Conservation (phyloP, 1,140 invertebrate genomes). For the Subanguina moxae region DNA sequence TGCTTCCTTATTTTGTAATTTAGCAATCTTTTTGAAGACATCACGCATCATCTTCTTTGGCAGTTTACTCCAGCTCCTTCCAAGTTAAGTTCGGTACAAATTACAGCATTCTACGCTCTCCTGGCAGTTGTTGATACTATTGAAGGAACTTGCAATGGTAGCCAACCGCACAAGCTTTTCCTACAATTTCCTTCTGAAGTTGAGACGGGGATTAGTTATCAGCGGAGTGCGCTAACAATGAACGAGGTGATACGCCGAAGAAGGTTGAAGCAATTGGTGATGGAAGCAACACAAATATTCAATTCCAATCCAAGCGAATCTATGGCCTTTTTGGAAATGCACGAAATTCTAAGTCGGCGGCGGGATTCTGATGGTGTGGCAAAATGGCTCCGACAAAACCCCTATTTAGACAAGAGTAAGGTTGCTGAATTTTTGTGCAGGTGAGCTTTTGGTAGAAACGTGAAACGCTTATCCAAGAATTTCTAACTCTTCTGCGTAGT, state of each 20-base stretch:
- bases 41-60: constrained; percentile 66
- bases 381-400: constrained; percentile 83
- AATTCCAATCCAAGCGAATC: constrained; percentile 52
- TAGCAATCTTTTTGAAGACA: background rate
- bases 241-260: background rate
- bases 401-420: constrained; percentile 88
- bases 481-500: no score
- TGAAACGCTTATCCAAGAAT: no score
- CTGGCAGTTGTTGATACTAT: constrained; percentile 84
- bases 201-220: background rate
- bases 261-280: constrained; percentile 46
- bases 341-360: constrained; percentile 73
- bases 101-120: constrained; percentile 84
- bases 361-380: constrained; percentile 78
- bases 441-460: background rate
- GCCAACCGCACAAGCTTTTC: background rate
- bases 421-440: constrained; percentile 90
- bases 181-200: no score
- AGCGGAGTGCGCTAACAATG: background rate
- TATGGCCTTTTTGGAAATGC: constrained; percentile 84
- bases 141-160: constrained; percentile 63
- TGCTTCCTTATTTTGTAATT: background rate
- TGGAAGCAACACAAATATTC: constrained; percentile 55
- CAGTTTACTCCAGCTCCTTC: constrained; percentile 81
- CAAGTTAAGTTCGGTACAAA: constrained; percentile 73